phyloP scores from a whole-genome alignment of 2,888 invertebrate species.

The Ephialtes manifestator region DNA sequence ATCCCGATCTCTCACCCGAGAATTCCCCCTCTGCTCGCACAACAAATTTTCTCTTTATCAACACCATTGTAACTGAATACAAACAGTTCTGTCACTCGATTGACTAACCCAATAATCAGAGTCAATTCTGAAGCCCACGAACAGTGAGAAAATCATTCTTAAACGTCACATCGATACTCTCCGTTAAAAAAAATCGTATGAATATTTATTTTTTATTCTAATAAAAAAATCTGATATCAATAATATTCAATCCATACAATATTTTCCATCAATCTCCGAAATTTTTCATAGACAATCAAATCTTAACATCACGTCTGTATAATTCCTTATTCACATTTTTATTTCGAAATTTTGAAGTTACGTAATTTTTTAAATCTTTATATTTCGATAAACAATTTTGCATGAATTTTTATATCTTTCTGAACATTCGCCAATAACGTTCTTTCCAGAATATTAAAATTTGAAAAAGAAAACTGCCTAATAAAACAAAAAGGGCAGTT shows the following conservation, averaged over 20 bases:
- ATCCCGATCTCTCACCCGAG: not conserved
- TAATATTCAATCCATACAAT: not conserved
- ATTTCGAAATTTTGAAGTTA: too few relatives aligned
- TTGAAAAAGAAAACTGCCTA: too few relatives aligned
- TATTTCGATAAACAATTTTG: too few relatives aligned
- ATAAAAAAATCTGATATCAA: not conserved
- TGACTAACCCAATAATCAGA: not conserved
- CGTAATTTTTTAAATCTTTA: too few relatives aligned
- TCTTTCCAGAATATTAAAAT: too few relatives aligned
- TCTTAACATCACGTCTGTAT: too few relatives aligned
- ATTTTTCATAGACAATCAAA: too few relatives aligned
- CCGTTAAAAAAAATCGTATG: not conserved
- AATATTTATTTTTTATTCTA: not conserved
- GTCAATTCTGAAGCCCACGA: not conserved
- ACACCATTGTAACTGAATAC: not conserved
- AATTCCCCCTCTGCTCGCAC: not conserved
- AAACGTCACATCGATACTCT: not conserved
- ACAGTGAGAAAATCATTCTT: not conserved
- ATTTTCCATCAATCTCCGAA: too few relatives aligned
- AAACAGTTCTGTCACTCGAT: not conserved
- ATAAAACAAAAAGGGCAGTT: too few relatives aligned
- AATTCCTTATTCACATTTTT: too few relatives aligned
- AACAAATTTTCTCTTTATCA: conserved; percentile 10
- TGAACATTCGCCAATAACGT: too few relatives aligned
- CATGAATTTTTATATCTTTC: too few relatives aligned